Percentiles rank a stretch among this genome's conserved stretches.
These are phyloP conservation scores for Holotrichia oblita DNA, from an alignment of 1,140 invertebrate species.

Conservation along the genomic window DNA sequence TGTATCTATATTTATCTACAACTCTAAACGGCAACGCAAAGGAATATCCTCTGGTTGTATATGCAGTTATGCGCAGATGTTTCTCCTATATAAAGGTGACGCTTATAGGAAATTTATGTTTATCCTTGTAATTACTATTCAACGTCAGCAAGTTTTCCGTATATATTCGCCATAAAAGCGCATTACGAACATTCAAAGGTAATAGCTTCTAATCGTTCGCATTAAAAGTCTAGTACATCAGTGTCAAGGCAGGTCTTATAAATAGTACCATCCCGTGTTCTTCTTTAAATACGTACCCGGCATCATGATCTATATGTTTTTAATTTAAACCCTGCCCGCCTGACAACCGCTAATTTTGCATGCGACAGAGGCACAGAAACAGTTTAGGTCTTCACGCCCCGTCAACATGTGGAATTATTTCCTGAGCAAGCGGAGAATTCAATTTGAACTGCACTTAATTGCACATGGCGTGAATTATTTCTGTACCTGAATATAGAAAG, in stretches of 20 bases:
- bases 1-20: constrained; percentile 12
- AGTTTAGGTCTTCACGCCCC: constrained; percentile 44
- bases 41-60: background rate
- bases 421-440: constrained; percentile 44
- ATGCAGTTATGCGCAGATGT: constrained; percentile 25
- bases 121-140: constrained; percentile 24
- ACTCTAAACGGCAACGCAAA: background rate
- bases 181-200: constrained; percentile 28
- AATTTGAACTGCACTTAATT: constrained; percentile 43
- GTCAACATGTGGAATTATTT: constrained; percentile 49
- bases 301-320: constrained; percentile 54
- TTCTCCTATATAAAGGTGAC: constrained; percentile 11
- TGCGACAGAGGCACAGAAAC: constrained; percentile 47
- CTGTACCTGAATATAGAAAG: constrained; percentile 39
- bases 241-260: constrained; percentile 38
- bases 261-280: constrained; percentile 21
- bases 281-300: background rate
- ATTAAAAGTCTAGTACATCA: constrained; percentile 40
- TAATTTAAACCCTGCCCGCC: constrained; percentile 51
- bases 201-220: constrained; percentile 39
- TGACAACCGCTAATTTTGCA: constrained; percentile 56
- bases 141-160: constrained; percentile 8
- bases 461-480: constrained; percentile 43
- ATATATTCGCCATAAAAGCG: constrained; percentile 32
- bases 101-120: background rate